Base-by-base conservation (phyloP, 2,888 invertebrate genomes). In the Drosophila neoperkinsi region DNA sequence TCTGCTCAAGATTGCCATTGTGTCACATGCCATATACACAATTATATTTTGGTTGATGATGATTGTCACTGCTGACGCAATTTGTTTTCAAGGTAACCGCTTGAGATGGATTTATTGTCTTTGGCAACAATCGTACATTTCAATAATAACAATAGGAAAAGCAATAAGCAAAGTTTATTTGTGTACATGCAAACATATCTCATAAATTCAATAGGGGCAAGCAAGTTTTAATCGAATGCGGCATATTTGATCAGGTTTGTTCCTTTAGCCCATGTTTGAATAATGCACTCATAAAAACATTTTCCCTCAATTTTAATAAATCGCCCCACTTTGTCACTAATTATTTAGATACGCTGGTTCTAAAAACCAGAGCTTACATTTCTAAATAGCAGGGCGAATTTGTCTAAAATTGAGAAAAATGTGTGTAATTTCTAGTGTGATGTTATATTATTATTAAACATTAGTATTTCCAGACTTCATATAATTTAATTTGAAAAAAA, bases 41-140 rank as follows among this genome's bases (percentile, higher is more conserved):
- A 78, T 79, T 78, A 78, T 71, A 75, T 68, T 50, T 61, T 46
- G 21, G 11, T n/a, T 64, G 71, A 58, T 58, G 50, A 63, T 66
- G 49, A 73, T 62, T 60, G 62, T 51, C 13, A 43, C 30, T 38
- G 52, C 36, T 56, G 74, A 41, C 74, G 53, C 43, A 65, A 67
- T 71, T 78, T 46, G 71, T 57, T 75, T 75, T 52, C 61, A 38
- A 68, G 55, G 52, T 62, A 69, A 57, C 65, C 11, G 31, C 13
- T n/a, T 25, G 13, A 25, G 25, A 52, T 63, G 70, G 33, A 46
- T 46, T 60, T 38, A 38, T 67, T 66, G 18, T 62, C 18, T 25
- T 33, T 61, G n/a, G 49, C 18, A 33, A 52, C 18, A 18, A 43
- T 49, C 18, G 36, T n/a, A 46, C n/a, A 21, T 13, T 41, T 33